Conservation (phyloP, 2,888 invertebrate genomes). For the Troglohyphantes excavatus region DNA sequence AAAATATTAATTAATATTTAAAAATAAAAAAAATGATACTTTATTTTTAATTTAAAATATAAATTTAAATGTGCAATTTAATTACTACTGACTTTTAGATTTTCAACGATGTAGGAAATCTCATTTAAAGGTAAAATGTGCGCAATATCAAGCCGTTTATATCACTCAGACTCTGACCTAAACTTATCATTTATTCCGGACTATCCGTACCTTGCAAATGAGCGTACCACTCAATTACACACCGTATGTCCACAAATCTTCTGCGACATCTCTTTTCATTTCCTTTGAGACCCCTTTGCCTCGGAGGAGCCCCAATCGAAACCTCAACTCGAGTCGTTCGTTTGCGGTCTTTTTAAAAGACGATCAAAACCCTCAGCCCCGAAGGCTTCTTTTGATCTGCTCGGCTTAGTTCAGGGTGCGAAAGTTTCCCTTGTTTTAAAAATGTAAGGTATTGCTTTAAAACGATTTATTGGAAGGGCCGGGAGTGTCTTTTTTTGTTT, state of each 20-base stretch:
- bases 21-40: too few relatives aligned
- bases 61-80: too few relatives aligned
- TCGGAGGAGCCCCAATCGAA: slow-evolving; percentile 51
- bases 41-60: too few relatives aligned
- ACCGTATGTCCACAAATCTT: slow-evolving; percentile 15
- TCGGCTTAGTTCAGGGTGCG: slow-evolving; percentile 56
- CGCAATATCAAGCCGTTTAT: too few relatives aligned
- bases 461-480: slow-evolving; percentile 67
- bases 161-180: too few relatives aligned
- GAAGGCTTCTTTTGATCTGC: slow-evolving; percentile 72
- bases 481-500: not conserved
- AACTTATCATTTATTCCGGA: too few relatives aligned
- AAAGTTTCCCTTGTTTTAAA: slow-evolving; percentile 66
- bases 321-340: slow-evolving; percentile 43
- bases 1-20: too few relatives aligned
- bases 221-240: too few relatives aligned
- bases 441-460: slow-evolving; percentile 65
- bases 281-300: slow-evolving; percentile 52
- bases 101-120: too few relatives aligned
- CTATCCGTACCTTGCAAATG: too few relatives aligned
- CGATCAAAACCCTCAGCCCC: slow-evolving; percentile 69
- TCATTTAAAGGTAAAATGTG: too few relatives aligned
- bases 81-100: too few relatives aligned
- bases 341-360: slow-evolving; percentile 65
- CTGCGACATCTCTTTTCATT: slow-evolving; percentile 47